These are phyloP conservation scores for Lepus townsendii DNA, from an alignment of 2,797 vertebrate species.

Conservation along the genomic window DNA sequence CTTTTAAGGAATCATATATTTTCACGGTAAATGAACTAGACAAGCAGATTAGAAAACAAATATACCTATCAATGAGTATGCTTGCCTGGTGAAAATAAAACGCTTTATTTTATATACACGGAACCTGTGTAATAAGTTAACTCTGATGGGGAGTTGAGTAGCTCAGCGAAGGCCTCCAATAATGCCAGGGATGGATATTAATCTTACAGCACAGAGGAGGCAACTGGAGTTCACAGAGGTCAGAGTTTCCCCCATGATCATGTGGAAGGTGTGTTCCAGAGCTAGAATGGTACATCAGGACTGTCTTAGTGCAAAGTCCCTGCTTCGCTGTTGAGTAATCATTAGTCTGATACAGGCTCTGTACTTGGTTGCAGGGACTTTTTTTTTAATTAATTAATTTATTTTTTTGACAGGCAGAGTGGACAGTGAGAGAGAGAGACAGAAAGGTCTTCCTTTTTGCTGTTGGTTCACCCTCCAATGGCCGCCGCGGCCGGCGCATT, in stretches of 20 bases:
- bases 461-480: too few species aligned
- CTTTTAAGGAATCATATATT: neutral
- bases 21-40: neutral
- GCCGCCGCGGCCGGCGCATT: too few species aligned
- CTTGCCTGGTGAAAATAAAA: conserved; percentile 10
- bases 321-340: neutral
- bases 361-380: neutral
- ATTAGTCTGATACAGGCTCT: neutral
- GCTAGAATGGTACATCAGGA: neutral
- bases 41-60: neutral
- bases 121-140: neutral
- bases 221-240: neutral
- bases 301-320: neutral
- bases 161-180: neutral
- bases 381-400: too few species aligned
- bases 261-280: neutral
- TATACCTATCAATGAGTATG: neutral
- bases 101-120: neutral
- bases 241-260: neutral
- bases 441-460: too few species aligned
- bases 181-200: neutral
- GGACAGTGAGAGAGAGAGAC: too few species aligned
- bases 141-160: neutral
- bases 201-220: neutral
- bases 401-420: too few species aligned